phyloP scores from a whole-genome alignment of 2,797 vertebrate genomes.

The Chaetophractus vellerosus region DNA sequence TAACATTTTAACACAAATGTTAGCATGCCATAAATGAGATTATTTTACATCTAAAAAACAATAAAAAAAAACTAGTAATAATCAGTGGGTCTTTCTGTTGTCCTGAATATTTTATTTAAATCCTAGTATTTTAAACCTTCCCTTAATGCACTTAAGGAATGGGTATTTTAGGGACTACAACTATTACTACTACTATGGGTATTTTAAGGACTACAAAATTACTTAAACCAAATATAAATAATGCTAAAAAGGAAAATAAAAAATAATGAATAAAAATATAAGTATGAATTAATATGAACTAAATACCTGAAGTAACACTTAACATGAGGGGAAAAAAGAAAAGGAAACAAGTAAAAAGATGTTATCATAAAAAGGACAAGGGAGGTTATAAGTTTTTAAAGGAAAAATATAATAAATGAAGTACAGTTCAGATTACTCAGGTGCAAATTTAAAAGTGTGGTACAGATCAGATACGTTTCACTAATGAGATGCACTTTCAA shows the following conservation, averaged over 20 bases:
- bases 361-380: slow-evolving; percentile 6
- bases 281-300: neutral
- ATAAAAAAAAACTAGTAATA: neutral
- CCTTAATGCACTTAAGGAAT: slow-evolving; percentile 8
- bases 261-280: neutral
- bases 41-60: neutral
- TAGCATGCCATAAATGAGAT: neutral
- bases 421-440: neutral
- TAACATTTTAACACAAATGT: slow-evolving; percentile 39
- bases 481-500: neutral
- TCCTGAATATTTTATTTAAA: slow-evolving; percentile 65
- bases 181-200: no score
- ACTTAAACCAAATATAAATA: slow-evolving; percentile 38
- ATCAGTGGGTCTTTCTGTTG: neutral
- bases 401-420: neutral
- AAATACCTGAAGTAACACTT: slow-evolving; percentile 21
- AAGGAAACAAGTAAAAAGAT: slow-evolving; percentile 16
- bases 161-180: neutral
- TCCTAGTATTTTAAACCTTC: slow-evolving; percentile 43
- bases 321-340: neutral
- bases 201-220: slow-evolving; percentile 55
- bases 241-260: neutral
- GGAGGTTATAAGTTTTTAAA: neutral
- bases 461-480: neutral
- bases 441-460: neutral